Base-by-base conservation (phyloP, 2,113 vertebrate genomes). In the Onychostoma macrolepis region DNA sequence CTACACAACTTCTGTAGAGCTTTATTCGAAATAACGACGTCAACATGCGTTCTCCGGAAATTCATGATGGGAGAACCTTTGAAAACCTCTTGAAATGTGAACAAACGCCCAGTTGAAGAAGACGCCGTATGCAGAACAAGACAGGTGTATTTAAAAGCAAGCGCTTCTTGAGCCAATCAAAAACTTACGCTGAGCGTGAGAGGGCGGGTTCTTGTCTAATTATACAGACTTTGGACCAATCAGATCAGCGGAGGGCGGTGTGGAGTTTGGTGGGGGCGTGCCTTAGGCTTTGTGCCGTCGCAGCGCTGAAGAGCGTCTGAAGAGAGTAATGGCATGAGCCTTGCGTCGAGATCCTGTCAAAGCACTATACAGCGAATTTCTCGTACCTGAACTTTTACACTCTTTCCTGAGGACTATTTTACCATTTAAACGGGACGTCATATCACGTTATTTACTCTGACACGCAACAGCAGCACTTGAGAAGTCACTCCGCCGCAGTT, bases 291-390 rank as follows among this genome's bases (percentile, higher is more conserved):
- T 87, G 90, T 94, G 91, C 93, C 91, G 92, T 90, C 90, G 93
- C 93, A 92, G 94, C 93, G 93, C 88, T 94, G 88, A 90, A 93
- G 94, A 95, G 83, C 82, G 92, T 94, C 92, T 78, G 88, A 82
- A 83, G 88, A 91, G 94, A 94, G 93, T 94, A 94, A 95, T 95
- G 93, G 92, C 90, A 94, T 91, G 94, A 94, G 91, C 92, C 80
- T 89, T 90, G 93, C 90, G 89, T 89, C 89, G 89, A 91, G 93
- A 92, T 93, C 91, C 88, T 90, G 94, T 89, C 91, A 88, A 91
- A 91, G 88, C 87, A 85, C 91, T 90, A 63, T 83, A 76, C 87
- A 69, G 90, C 88, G 90, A 93, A 84, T 87, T 36, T 79, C 88
- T 90, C 91, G 92, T 92, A 91, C 83, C 81, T 83, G 71, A 85